Evolutionary conservation across 1,140 invertebrate species (phyloP), one percentile per base, ranked within the genome.

Genomic region (Hetaerina americana): DNA sequence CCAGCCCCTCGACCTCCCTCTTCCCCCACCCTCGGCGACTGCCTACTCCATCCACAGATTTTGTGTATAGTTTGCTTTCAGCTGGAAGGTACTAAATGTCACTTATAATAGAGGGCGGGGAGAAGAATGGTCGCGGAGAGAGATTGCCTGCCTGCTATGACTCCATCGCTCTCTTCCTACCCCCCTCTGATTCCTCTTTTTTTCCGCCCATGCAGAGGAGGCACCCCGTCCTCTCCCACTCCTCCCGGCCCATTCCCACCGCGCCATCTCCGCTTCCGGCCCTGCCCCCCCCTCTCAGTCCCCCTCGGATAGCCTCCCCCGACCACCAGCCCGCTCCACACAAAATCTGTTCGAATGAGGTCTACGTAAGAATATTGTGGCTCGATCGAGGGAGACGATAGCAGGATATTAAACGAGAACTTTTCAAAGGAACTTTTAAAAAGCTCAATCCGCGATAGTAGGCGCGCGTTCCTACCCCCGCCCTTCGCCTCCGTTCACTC

Each of bases 361-460:
- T 22, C 66, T 67, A 5, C 25, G 25, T 67, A 68, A 68, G 66
- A 68, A 68, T 68, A 27, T 27, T 26, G 24, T 26, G 66, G 66
- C 26, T 25, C 66, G 66, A 68, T 68, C 66, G 66, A 57, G 40
- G 66, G 25, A 68, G 66, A 68, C 24, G 66, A 68, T 68, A 68
- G 66, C 25, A 27, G 66, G 66, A 68, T 68, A 68, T 68, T 68
- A 68, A 68, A 68, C 66, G 66, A 68, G 66, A 27, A 57, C n/a
- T 68, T 68, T 68, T 68, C 66, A 68, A 68, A 68, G 24, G 27
- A 68, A 68, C 24, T 25, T 68, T 68, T 68, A 18, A 26, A 68
- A 68, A 68, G 66, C 66, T 18, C 15, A 24, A 27, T 68, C 26
- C 27, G 27, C 66, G 25, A 15, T 12, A 68, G 66, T 24, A 5